phyloP scores from a whole-genome alignment of 1,140 invertebrate genomes.

The Lucilia sericata region DNA sequence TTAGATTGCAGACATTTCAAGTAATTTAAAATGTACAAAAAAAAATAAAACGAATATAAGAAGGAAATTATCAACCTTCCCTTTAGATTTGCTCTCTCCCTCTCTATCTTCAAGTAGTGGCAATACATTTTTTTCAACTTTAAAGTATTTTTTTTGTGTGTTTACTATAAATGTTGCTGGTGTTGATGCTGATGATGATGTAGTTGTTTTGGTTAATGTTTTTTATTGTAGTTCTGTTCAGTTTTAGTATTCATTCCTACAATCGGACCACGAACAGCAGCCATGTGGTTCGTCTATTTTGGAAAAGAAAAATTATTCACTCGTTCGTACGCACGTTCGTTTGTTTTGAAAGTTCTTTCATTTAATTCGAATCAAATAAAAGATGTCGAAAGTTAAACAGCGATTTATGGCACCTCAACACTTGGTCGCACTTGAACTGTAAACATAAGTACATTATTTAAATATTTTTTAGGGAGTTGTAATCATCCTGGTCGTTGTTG shows the following conservation, averaged over 20 bases:
- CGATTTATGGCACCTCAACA: slow-evolving; percentile 44
- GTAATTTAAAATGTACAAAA: slow-evolving; percentile 32
- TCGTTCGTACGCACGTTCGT: neutral
- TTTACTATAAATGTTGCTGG: neutral
- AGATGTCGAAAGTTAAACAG: slow-evolving; percentile 41
- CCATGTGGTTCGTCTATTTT: neutral
- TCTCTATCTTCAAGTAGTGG: neutral
- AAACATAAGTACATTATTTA: slow-evolving; percentile 36
- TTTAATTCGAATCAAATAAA: slow-evolving; percentile 41
- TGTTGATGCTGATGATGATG: neutral
- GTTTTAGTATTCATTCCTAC: neutral
- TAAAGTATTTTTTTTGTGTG: neutral
- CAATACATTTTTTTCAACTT: slow-evolving; percentile 8
- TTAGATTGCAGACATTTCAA: slow-evolving; percentile 40
- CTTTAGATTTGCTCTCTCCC: neutral
- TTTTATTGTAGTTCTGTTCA: neutral
- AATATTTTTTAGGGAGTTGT: slow-evolving; percentile 30
- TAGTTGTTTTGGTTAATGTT: neutral
- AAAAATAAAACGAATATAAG: slow-evolving; percentile 18
- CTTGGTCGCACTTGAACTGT: slow-evolving; percentile 38
- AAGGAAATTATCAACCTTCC: neutral
- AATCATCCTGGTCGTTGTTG: neutral
- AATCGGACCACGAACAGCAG: neutral
- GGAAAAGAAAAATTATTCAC: neutral
- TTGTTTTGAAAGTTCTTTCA: neutral